Evolutionary conservation across 2,113 vertebrate genomes (phyloP), one percentile per base, ranked within the genome.

Genomic region (Laticauda laticaudata): DNA sequence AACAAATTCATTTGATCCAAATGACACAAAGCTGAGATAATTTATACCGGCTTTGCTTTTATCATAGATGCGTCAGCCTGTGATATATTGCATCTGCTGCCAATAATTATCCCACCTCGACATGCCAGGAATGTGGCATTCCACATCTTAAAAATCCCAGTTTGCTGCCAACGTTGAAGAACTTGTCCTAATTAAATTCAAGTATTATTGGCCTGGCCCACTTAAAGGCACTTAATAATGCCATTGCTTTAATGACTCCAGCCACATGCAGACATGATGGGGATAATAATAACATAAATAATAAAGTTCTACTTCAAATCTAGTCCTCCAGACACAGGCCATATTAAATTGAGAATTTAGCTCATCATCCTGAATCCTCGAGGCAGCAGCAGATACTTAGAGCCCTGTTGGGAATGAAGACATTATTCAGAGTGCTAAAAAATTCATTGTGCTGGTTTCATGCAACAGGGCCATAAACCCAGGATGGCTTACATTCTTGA

Each of bases 131-230:
- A 94, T 93, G 23, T 51, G 87, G 26, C 93, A 55, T 91, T 55
- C 94, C 92, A 23, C 90, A 26, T 29, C 92, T 93, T 89, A 53
- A 59, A 94, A 89, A 57, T 15, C 93, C 95, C 93, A 93, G 95
- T 94, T 96, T 96, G 95, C 94, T 96, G 96, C 96, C 96, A 96
- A 96, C 95, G 95, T 95, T 95, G 95, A 96, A 94, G 93, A 94
- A 93, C 96, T 96, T 95, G 95, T 96, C 93, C 95, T 97, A 96
- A 97, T 97, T 97, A 96, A 95, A 94, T 94, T 94, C 95, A 91
- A 0, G 92, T 95, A 95, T 96, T 96, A 96, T 96, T 94, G 94
- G 93, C 86, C 95, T 93, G 5, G 29, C 91, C 95, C 95, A 95
- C 95, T 96, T 95, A 96, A 96, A 95, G 94, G 95, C 94, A 94